phyloP scores from a whole-genome alignment of 2,797 vertebrate genomes.

The Gymnoscopelus braueri region DNA sequence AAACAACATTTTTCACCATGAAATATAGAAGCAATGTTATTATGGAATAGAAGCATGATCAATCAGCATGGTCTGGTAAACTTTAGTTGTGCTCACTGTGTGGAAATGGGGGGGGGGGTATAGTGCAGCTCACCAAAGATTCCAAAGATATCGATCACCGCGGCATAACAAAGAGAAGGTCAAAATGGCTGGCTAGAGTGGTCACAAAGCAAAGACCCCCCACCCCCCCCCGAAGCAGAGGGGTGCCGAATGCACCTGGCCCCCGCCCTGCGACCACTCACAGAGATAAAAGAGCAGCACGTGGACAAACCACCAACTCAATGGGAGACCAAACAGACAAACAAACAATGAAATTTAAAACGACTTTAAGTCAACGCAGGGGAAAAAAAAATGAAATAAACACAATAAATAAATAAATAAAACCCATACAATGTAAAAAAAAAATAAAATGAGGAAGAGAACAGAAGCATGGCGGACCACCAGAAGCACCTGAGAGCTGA shows the following conservation, averaged over 20 bases:
- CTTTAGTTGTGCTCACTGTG: constrained; percentile 56
- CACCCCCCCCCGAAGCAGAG: constrained; percentile 42
- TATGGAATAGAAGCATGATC: constrained; percentile 26
- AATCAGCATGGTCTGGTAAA: constrained; percentile 23
- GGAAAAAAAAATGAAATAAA: constrained; percentile 73
- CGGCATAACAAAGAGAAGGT: constrained; percentile 69
- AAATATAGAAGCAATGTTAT: constrained; percentile 29
- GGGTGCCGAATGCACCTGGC: constrained; percentile 55
- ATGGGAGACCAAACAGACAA: constrained; percentile 71
- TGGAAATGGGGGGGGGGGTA: constrained; percentile 61
- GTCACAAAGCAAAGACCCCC: constrained; percentile 64
- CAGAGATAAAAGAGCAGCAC: constrained; percentile 61
- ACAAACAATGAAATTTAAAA: constrained; percentile 53
- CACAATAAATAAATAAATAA: constrained; percentile 53
- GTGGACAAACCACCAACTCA: constrained; percentile 66
- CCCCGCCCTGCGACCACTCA: constrained; percentile 55
- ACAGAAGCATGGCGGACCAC: constrained; percentile 83
- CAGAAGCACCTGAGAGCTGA: constrained; percentile 85
- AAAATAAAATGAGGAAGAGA: constrained; percentile 48
- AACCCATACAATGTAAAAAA: constrained; percentile 63
- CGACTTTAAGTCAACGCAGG: constrained; percentile 77
- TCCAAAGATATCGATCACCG: constrained; percentile 73
- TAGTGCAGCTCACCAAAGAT: constrained; percentile 78
- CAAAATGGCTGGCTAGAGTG: constrained; percentile 51
- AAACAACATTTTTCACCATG: constrained; percentile 38